phyloP scores from a whole-genome alignment of 92 coral and sea anemone genomes.

The Phenganax subtilis region DNA sequence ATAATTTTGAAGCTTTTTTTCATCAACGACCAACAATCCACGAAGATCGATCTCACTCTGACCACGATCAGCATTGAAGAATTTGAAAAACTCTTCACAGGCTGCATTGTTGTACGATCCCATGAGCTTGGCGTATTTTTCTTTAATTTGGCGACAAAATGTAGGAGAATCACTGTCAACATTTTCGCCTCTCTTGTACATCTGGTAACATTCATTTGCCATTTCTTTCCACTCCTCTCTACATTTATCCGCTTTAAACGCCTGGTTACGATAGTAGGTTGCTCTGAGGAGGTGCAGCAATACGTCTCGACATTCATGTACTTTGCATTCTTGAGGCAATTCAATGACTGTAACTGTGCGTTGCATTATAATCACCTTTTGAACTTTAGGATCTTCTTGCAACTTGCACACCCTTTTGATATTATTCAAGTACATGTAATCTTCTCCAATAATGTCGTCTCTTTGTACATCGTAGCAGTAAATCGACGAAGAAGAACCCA shows the following conservation, averaged over 20 bases:
- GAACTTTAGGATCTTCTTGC: background rate
- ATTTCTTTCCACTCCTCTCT: constrained; percentile 34
- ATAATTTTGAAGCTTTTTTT: constrained; percentile 4
- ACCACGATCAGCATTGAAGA: constrained; percentile 38
- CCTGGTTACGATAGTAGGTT: constrained; percentile 26
- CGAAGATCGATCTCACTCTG: constrained; percentile 47
- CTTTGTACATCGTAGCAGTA: constrained; percentile 9
- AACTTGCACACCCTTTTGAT: constrained; percentile 34
- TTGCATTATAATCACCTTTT: background rate
- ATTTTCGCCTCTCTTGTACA: background rate
- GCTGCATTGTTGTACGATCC: constrained; percentile 26
- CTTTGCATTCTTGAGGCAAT: background rate
- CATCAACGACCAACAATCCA: constrained; percentile 37
- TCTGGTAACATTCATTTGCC: constrained; percentile 6
- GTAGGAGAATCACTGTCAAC: background rate
- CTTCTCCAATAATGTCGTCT: constrained; percentile 32
- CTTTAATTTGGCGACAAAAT: constrained; percentile 21
- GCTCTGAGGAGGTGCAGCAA: constrained; percentile 9
- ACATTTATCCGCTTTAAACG: constrained; percentile 10
- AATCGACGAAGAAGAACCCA: background rate
- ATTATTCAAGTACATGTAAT: constrained; percentile 24
- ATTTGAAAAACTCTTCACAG: constrained; percentile 32
- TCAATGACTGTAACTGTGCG: background rate
- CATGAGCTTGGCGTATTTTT: constrained; percentile 33
- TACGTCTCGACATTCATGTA: background rate